Percentiles rank a stretch among this genome's conserved stretches.
Conservation (phyloP, 2,888 invertebrate species). For the Tipula unca region DNA sequence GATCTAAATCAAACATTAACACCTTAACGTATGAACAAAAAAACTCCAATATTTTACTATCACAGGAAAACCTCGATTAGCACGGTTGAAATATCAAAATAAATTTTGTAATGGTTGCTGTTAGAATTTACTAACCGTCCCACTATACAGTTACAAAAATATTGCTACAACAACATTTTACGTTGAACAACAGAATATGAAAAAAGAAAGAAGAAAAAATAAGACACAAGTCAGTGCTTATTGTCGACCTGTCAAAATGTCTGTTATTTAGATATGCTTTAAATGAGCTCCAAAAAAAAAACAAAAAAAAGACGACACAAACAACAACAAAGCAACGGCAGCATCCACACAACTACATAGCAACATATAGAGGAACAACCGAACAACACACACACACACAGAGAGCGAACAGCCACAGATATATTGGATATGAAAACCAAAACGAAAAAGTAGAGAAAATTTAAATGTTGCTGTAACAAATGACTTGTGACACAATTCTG, state of each 20-base stretch:
- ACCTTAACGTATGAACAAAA: background rate
- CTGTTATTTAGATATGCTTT: slow-evolving; percentile 21
- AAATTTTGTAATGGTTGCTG: background rate
- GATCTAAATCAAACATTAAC: background rate
- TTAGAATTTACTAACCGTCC: background rate
- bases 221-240: slow-evolving; percentile 21
- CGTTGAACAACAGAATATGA: background rate
- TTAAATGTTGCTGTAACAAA: slow-evolving; percentile 19
- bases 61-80: background rate
- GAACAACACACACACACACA: background rate
- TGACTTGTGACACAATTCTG: slow-evolving; percentile 20
- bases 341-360: background rate
- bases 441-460: slow-evolving; percentile 16
- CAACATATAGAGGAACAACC: background rate
- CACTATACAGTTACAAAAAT: background rate
- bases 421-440: background rate
- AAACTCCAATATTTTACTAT: background rate
- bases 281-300: slow-evolving; percentile 16
- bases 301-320: background rate
- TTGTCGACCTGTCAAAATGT: slow-evolving; percentile 25
- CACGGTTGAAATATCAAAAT: background rate
- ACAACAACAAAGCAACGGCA: slow-evolving; percentile 15
- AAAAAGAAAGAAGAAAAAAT: background rate
- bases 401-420: background rate
- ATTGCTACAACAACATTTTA: background rate